Evolutionary conservation across 2,888 invertebrate genomes (phyloP).

Genomic region (Elegia similella): DNA sequence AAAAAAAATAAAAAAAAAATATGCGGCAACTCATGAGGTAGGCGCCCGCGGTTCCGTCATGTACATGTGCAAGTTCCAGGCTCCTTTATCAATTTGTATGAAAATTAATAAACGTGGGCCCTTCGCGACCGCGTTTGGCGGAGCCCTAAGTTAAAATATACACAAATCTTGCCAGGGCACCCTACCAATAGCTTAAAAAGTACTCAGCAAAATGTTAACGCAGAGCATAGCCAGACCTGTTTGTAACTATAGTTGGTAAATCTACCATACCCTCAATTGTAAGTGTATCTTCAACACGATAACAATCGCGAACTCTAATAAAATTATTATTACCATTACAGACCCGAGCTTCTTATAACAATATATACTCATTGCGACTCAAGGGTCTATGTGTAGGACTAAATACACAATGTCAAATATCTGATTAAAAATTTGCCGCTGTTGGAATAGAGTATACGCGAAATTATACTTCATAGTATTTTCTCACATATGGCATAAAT

Average conservation of each 20-base stretch:
- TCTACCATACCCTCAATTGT: slow-evolving; percentile 26
- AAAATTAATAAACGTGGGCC: slow-evolving; percentile 14
- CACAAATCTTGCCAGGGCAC: slow-evolving; percentile 26
- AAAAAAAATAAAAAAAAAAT: too few species aligned
- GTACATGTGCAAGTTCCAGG: slow-evolving; percentile 12
- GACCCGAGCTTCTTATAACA: too few species aligned
- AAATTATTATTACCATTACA: too few species aligned
- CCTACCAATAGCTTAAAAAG: slow-evolving; percentile 24
- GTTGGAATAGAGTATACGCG: too few species aligned
- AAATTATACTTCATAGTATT: too few species aligned
- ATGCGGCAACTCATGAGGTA: slow-evolving; percentile 11
- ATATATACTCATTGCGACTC: too few species aligned
- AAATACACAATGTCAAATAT: too few species aligned
- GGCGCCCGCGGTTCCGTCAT: slow-evolving; percentile 14
- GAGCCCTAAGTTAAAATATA: slow-evolving; percentile 23
- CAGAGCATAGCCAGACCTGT: slow-evolving; percentile 26
- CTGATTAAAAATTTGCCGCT: too few species aligned
- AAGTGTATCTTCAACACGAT: too few species aligned
- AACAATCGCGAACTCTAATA: too few species aligned
- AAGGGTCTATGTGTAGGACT: too few species aligned
- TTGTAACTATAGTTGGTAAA: slow-evolving; percentile 25
- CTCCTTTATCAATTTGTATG: slow-evolving; percentile 13
- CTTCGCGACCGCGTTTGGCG: slow-evolving; percentile 7
- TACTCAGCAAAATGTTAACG: slow-evolving; percentile 27
- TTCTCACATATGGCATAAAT: too few species aligned